Conservation (phyloP, 2,888 invertebrate genomes). For the Caenorhabditis sp. region DNA sequence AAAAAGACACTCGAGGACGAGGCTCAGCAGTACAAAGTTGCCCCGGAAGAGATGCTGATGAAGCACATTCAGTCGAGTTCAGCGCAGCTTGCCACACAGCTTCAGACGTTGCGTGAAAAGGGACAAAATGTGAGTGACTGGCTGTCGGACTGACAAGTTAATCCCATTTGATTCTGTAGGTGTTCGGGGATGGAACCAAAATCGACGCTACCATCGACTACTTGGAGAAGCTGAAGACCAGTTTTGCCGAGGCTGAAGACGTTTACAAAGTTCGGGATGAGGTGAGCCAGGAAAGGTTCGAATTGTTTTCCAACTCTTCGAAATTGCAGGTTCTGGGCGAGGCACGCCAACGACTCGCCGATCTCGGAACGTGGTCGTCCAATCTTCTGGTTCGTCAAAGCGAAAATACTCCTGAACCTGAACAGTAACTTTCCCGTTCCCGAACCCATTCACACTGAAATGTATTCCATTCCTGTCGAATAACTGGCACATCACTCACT, state of each 20-base stretch:
- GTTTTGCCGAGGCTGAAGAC: slow-evolving; percentile 56
- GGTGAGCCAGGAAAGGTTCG: too few relatives aligned
- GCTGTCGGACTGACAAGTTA: too few relatives aligned
- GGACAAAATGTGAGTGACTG: slow-evolving; percentile 54
- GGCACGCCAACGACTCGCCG: slow-evolving; percentile 64
- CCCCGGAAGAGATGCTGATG: slow-evolving; percentile 64
- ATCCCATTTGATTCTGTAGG: slow-evolving; percentile 21
- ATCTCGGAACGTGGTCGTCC: slow-evolving; percentile 61
- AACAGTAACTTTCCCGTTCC: slow-evolving; percentile 14
- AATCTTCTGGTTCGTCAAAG: slow-evolving; percentile 60
- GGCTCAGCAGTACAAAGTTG: slow-evolving; percentile 54
- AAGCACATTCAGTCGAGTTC: slow-evolving; percentile 58
- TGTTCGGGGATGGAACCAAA: slow-evolving; percentile 60
- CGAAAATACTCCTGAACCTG: slow-evolving; percentile 33
- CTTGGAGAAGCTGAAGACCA: slow-evolving; percentile 54
- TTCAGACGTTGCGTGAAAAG: slow-evolving; percentile 52
- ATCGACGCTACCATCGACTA: slow-evolving; percentile 60
- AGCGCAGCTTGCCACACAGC: slow-evolving; percentile 34
- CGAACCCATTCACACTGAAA: neutral
- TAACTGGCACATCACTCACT: slow-evolving; percentile 14
- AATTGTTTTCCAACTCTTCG: too few relatives aligned
- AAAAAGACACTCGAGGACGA: slow-evolving; percentile 55
- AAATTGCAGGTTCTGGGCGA: slow-evolving; percentile 62
- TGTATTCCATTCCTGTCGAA: slow-evolving; percentile 38
- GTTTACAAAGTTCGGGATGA: slow-evolving; percentile 67